phyloP scores from a whole-genome alignment of 2,888 invertebrate species.

The Clusia tigrina region DNA sequence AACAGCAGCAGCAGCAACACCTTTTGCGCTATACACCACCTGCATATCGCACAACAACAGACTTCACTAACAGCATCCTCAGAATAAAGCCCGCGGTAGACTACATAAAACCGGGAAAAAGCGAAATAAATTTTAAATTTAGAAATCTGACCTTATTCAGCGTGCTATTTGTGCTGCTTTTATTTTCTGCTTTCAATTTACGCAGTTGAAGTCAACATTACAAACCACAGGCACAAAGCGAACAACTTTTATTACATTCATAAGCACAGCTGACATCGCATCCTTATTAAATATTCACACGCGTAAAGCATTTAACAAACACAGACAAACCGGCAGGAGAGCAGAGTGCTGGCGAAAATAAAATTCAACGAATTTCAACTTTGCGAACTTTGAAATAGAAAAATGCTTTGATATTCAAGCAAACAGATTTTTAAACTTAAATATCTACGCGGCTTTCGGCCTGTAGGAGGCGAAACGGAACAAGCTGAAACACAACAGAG shows the following conservation, averaged over 20 bases:
- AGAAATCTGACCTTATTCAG: slow-evolving; percentile 47
- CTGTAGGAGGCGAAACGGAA: too few relatives aligned
- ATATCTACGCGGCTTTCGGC: too few relatives aligned
- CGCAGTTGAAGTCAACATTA: background rate
- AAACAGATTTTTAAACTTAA: slow-evolving; percentile 1
- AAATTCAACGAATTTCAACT: slow-evolving; percentile 10
- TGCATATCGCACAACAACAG: background rate
- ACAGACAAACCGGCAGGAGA: slow-evolving; percentile 1
- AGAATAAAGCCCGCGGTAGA: background rate
- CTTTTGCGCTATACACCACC: slow-evolving; percentile 23
- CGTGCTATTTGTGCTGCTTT: slow-evolving; percentile 39
- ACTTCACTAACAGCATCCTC: background rate
- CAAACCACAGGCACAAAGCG: background rate
- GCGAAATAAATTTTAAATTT: slow-evolving; percentile 40
- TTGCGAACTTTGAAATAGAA: background rate
- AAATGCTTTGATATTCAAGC: background rate
- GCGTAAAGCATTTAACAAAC: slow-evolving; percentile 49
- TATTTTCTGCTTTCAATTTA: slow-evolving; percentile 18
- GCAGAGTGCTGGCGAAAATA: background rate
- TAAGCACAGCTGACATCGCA: slow-evolving; percentile 42
- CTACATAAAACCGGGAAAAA: background rate
- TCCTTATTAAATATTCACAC: slow-evolving; percentile 49
- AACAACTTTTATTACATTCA: slow-evolving; percentile 37
- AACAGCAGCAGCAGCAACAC: slow-evolving; percentile 19
- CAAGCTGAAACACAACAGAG: slow-evolving; percentile 18